These are phyloP conservation scores for Ecdyonurus torrentis DNA, from an alignment of 2,888 invertebrate genomes.

Conservation along the genomic window DNA sequence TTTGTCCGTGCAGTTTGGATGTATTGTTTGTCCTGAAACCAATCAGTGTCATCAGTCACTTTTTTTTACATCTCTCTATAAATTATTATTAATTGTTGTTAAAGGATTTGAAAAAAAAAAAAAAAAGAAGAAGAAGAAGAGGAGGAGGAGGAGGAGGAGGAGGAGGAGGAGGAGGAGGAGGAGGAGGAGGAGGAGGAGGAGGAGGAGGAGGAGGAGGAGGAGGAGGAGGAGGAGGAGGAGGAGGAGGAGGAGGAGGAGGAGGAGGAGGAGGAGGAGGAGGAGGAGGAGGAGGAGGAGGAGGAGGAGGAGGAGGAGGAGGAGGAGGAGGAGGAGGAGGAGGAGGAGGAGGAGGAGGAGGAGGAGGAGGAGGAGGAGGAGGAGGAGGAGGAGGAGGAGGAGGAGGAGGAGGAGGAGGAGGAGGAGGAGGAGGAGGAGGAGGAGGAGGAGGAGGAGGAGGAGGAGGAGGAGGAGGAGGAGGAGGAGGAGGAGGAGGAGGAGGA, in stretches of 20 bases:
- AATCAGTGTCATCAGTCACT: no score
- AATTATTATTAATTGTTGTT: no score
- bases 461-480: background rate
- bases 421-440: background rate
- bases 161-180: background rate
- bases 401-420: background rate
- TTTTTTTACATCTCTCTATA: no score
- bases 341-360: background rate
- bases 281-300: background rate
- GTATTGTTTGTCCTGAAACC: slow-evolving; percentile 55
- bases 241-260: background rate
- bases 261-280: background rate
- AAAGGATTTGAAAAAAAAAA: no score
- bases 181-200: background rate
- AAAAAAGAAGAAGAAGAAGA: background rate
- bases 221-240: background rate
- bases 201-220: background rate
- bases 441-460: background rate
- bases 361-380: background rate
- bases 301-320: background rate
- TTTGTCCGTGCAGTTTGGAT: slow-evolving; percentile 72
- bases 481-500: background rate
- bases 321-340: background rate
- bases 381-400: background rate
- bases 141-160: background rate